These are phyloP conservation scores for Spilogale gracilis DNA, from an alignment of 2,113 vertebrate genomes.

Conservation along the genomic window DNA sequence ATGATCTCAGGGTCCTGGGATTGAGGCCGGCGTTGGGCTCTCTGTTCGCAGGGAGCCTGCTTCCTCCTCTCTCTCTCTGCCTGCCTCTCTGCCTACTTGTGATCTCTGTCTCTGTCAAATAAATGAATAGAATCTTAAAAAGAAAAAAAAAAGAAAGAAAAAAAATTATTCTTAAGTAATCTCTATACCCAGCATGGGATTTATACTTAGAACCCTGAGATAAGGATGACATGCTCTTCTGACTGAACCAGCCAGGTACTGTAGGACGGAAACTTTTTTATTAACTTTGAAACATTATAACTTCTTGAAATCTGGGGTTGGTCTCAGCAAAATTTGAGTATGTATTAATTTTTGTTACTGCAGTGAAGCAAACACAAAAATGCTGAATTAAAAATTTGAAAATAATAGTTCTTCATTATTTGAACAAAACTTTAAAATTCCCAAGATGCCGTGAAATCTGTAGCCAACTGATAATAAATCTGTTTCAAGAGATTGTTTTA, in stretches of 20 bases:
- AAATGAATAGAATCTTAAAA: too few species aligned
- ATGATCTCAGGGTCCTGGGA: too few species aligned
- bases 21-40: too few species aligned
- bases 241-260: not conserved
- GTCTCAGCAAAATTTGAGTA: conserved; percentile 10
- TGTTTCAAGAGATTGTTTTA: not conserved
- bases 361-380: conserved; percentile 18
- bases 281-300: conserved; percentile 48
- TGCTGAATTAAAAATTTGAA: not conserved
- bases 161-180: not conserved
- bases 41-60: too few species aligned
- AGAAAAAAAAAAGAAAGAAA: too few species aligned
- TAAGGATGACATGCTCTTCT: not conserved
- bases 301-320: not conserved
- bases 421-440: conserved; percentile 13
- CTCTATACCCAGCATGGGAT: not conserved
- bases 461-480: not conserved
- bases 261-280: not conserved
- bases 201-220: not conserved
- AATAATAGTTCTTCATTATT: not conserved
- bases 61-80: too few species aligned
- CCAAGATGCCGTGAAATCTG: not conserved
- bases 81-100: too few species aligned
- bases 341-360: not conserved
- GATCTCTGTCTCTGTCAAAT: too few species aligned